Percentiles rank a stretch among this genome's conserved stretches.
Conservation (phyloP, 2,113 vertebrate species). For the Pagrus major region DNA sequence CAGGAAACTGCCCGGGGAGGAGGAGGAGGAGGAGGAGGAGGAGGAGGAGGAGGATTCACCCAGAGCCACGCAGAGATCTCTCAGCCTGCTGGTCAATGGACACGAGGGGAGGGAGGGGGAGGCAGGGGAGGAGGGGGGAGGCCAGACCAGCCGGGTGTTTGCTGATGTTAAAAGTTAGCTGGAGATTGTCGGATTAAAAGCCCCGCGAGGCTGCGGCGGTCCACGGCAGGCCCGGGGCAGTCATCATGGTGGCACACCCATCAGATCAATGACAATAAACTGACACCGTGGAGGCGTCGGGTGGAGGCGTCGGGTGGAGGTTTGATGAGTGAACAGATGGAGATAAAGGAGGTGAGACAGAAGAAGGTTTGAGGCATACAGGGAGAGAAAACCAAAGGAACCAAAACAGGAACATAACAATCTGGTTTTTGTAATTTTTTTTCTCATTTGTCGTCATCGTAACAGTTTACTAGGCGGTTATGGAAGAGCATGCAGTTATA, state of each 20-base stretch:
- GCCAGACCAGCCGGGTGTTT: conserved; percentile 55
- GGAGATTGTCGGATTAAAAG: conserved; percentile 57
- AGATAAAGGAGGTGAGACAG: conserved; percentile 27
- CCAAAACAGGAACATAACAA: conserved; percentile 88
- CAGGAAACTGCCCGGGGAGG: conserved; percentile 52
- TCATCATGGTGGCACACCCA: conserved; percentile 50
- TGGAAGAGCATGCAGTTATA: conserved; percentile 99
- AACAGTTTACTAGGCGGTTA: conserved; percentile 93
- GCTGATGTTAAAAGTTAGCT: conserved; percentile 57
- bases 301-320: conserved; percentile 7
- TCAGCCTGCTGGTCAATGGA: conserved; percentile 68
- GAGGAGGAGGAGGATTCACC: conserved; percentile 32
- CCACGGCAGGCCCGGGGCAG: conserved; percentile 32
- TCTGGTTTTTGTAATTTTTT: conserved; percentile 67
- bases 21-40: not conserved
- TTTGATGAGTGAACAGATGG: conserved; percentile 20
- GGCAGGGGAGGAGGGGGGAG: not conserved
- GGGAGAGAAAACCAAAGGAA: conserved; percentile 40
- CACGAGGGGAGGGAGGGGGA: not conserved
- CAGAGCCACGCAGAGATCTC: conserved; percentile 55
- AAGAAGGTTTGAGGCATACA: conserved; percentile 50
- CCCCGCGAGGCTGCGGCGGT: not conserved
- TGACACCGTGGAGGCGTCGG: not conserved
- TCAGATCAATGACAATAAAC: conserved; percentile 27
- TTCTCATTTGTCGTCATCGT: conserved; percentile 88